These are phyloP conservation scores for Sebastes steindachneri DNA, from an alignment of 2,797 vertebrate genomes.

Conservation along the genomic window DNA sequence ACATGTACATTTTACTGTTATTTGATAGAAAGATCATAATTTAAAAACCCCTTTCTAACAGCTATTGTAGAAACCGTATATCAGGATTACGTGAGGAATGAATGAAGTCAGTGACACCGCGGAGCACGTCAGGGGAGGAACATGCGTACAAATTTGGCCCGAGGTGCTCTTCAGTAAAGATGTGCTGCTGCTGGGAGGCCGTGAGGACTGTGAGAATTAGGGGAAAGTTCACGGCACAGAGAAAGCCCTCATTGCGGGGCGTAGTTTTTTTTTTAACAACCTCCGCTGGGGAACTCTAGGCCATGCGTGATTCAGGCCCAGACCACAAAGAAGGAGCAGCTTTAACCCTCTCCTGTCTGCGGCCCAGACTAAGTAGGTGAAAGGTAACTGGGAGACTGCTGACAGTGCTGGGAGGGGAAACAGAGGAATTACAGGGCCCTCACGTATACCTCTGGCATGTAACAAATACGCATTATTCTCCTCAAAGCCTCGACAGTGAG, in stretches of 20 bases:
- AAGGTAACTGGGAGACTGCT: constrained; percentile 74
- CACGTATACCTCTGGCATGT: constrained; percentile 44
- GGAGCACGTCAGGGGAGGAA: constrained; percentile 21
- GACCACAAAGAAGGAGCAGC: constrained; percentile 49
- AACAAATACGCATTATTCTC: constrained; percentile 52
- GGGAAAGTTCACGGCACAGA: constrained; percentile 82
- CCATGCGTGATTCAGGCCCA: constrained; percentile 42
- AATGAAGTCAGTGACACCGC: constrained; percentile 13
- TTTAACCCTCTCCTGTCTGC: constrained; percentile 73
- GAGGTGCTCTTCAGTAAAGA: constrained; percentile 42
- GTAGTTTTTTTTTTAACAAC: constrained; percentile 30
- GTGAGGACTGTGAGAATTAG: constrained; percentile 83
- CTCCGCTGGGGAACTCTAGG: constrained; percentile 25
- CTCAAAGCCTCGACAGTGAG: constrained; percentile 18
- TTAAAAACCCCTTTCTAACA: neutral
- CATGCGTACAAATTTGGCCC: constrained; percentile 4
- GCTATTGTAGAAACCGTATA: neutral
- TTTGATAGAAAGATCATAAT: neutral
- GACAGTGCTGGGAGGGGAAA: constrained; percentile 48
- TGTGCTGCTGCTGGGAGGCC: constrained; percentile 29
- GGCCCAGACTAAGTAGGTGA: constrained; percentile 74
- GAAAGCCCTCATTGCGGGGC: constrained; percentile 50
- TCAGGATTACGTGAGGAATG: neutral
- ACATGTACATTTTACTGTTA: neutral
- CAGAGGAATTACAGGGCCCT: constrained; percentile 25